Base-by-base conservation (phyloP, 2,888 invertebrate species). In the Sarcophaga rosellei region DNA sequence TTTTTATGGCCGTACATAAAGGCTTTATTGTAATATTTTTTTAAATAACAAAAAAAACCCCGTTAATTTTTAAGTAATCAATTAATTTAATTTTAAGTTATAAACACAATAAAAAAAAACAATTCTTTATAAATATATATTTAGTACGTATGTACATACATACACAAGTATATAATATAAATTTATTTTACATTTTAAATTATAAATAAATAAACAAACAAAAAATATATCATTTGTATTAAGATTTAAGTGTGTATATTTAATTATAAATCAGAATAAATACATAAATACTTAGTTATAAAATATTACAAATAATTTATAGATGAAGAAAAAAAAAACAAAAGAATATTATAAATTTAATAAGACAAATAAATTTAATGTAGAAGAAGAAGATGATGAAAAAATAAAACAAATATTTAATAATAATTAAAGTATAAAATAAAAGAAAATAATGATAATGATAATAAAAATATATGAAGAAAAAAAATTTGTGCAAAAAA, bases 401-500 rank as follows among this genome's bases (percentile, higher is more conserved):
- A 84, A 63, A 65, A 65, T 66, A 21, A 83, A 84, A 8, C 35
- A 35, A 35, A 35, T 35, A 35, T 35, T 35, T 81, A 84, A 79
- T 44, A 76, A 81, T 70, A 86, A 21, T 69, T 57, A 61, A 35
- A 82, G 57, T 78, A 78, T 66, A 47, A 35, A 35, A 35, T 10
- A 66, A n/a, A 73, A 75, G 75, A 72, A 81, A 84, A 62, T 70
- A 59, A 66, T n/a, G 79, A 81, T 81, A 84, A 79, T 44, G 73
- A 81, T 70, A 86, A 21, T 69, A 65, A 62, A 35, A 82, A 62
- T 78, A 78, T 66, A 47, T 75, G 62, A 74, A 72, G 65, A 74
- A 75, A 61, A 75, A 68, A 70, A 86, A 87, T 76, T 83, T 84
- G 81, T 86, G 86, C 84, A 80, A 87, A 85, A 85, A 84, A 85